Conservation (phyloP, 2,888 invertebrate genomes). For the Calameuta filiformis region DNA sequence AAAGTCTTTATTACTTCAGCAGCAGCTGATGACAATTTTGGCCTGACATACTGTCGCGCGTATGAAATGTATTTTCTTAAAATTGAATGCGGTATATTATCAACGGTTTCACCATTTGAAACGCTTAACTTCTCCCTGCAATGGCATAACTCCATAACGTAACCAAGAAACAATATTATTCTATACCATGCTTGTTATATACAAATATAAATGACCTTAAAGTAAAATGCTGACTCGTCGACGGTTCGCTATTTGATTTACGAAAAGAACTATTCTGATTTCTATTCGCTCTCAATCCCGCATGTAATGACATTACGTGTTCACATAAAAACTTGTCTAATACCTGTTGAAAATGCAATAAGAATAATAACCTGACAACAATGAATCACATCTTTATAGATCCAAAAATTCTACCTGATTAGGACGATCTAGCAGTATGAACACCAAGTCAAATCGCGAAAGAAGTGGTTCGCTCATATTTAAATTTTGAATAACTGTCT, state of each 20-base stretch:
- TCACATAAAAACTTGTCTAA: background rate
- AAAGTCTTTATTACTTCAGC: conserved; percentile 79
- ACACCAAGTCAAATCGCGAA: conserved; percentile 93
- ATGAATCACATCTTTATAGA: background rate
- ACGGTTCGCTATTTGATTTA: background rate
- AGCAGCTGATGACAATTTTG: conserved; percentile 80
- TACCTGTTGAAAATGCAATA: background rate
- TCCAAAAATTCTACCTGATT: conserved; percentile 72
- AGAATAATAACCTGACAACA: background rate
- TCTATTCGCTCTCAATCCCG: background rate
- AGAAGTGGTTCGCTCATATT: conserved; percentile 86
- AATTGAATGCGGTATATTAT: conserved; percentile 79
- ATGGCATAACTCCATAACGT: conserved; percentile 30
- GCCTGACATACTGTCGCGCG: conserved; percentile 87
- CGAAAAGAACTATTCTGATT: background rate
- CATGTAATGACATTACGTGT: background rate
- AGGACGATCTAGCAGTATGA: conserved; percentile 88
- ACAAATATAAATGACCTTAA: background rate
- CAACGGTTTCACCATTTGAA: conserved; percentile 72
- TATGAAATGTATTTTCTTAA: conserved; percentile 93
- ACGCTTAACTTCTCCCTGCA: conserved; percentile 73
- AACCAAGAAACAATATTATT: background rate
- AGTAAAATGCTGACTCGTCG: background rate
- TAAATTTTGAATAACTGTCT: conserved; percentile 90
- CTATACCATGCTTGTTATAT: background rate